These are phyloP conservation scores for Ceriagrion tenellum DNA, from an alignment of 2,888 invertebrate genomes.

Conservation along the genomic window DNA sequence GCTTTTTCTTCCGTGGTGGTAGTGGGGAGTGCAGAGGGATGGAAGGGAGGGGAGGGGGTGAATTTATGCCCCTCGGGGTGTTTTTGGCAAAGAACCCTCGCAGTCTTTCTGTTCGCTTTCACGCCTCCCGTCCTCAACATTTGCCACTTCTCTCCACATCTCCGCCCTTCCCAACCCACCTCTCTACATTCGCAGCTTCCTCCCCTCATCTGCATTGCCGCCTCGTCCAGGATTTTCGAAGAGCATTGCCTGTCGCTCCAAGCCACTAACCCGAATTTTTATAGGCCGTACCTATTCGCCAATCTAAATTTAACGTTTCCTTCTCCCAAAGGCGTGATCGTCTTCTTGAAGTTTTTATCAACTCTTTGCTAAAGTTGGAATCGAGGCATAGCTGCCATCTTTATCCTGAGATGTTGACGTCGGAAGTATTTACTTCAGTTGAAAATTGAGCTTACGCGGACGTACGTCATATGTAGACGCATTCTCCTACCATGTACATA, in stretches of 20 bases:
- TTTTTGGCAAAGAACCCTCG: slow-evolving; percentile 54
- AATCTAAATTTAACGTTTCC: not conserved
- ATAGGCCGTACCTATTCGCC: not conserved
- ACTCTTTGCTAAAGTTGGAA: too few species aligned
- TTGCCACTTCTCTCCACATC: not conserved
- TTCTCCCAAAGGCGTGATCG: not conserved
- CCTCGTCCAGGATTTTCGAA: not conserved
- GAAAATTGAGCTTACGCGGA: too few species aligned
- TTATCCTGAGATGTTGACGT: too few species aligned
- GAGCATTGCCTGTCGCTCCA: not conserved
- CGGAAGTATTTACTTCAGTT: too few species aligned
- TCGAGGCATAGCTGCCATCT: too few species aligned
- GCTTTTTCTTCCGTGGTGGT: not conserved
- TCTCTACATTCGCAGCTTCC: not conserved
- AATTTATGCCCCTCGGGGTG: slow-evolving; percentile 54
- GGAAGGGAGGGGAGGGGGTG: too few species aligned
- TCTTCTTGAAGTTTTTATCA: not conserved
- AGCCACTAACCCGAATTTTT: not conserved
- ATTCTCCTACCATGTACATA: too few species aligned
- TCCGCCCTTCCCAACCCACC: not conserved
- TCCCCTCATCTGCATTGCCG: not conserved
- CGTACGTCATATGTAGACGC: too few species aligned
- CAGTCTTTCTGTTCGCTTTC: not conserved
- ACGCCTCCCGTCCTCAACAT: not conserved
- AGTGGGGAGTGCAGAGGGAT: too few species aligned